Percentiles rank a stretch among this genome's conserved stretches.
phyloP scores from a whole-genome alignment of 2,113 vertebrate genomes.

The Seriola dumerili region DNA sequence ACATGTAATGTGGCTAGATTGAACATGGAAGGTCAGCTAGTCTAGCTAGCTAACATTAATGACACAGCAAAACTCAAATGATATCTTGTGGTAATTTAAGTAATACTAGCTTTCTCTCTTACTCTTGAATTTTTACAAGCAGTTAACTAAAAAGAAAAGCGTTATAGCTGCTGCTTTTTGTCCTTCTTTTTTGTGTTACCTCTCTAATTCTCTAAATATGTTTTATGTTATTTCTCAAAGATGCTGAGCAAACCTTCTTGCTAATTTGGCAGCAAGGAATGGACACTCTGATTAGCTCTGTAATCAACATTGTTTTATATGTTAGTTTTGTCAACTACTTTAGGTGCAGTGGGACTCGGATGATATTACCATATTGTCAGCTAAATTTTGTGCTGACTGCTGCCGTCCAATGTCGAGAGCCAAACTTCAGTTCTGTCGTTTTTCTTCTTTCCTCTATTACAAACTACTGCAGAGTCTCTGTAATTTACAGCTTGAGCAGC shows the following conservation, averaged over 20 bases:
- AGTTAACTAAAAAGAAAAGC: too few relatives aligned
- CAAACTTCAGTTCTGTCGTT: neutral
- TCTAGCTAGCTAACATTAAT: too few relatives aligned
- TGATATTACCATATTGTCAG: neutral
- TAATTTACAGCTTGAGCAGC: slow-evolving; percentile 18
- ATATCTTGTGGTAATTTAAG: too few relatives aligned
- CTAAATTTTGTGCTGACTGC: slow-evolving; percentile 30
- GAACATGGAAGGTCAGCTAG: neutral
- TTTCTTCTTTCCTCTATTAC: slow-evolving; percentile 14
- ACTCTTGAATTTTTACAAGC: too few relatives aligned
- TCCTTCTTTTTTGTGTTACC: neutral
- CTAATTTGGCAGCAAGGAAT: neutral
- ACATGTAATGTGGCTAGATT: neutral
- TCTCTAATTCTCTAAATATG: neutral
- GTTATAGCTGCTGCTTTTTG: too few relatives aligned
- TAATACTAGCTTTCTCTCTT: too few relatives aligned
- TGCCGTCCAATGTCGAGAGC: neutral
- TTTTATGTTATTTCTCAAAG: neutral
- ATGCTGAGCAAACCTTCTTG: neutral
- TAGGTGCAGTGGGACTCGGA: neutral
- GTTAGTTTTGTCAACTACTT: accelerated
- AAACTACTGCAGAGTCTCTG: neutral
- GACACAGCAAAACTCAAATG: too few relatives aligned
- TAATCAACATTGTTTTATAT: neutral
- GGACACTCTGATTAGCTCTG: neutral